Percentiles rank a stretch among this genome's conserved stretches.
These are phyloP conservation scores for Xenentodon cancila DNA, from an alignment of 2,797 vertebrate species.

Conservation along the genomic window DNA sequence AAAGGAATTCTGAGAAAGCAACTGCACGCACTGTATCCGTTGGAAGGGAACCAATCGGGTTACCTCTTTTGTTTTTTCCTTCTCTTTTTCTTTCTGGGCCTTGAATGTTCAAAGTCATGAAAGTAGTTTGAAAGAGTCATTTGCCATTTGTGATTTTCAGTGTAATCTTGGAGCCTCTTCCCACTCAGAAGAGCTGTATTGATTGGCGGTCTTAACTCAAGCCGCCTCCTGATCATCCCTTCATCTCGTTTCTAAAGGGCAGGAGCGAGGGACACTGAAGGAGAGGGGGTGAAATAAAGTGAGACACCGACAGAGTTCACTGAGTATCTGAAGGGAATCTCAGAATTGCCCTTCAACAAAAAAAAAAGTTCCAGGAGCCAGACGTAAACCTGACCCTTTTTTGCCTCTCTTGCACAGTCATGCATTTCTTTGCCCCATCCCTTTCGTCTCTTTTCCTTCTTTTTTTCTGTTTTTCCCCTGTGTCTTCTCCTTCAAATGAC, in stretches of 20 bases:
- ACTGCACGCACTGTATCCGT: conserved; percentile 23
- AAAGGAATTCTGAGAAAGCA: conserved; percentile 48
- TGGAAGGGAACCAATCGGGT: conserved; percentile 29
- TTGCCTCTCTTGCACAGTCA: conserved; percentile 15
- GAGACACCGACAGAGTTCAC: conserved; percentile 67
- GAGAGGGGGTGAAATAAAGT: conserved; percentile 64
- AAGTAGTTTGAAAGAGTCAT: conserved; percentile 71
- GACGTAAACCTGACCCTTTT: conserved; percentile 33
- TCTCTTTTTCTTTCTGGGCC: conserved; percentile 16
- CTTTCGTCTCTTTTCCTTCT: conserved; percentile 3
- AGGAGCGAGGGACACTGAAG: conserved; percentile 63
- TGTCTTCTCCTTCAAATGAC: conserved; percentile 39
- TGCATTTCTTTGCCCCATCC: conserved; percentile 8
- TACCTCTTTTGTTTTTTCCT: conserved; percentile 25
- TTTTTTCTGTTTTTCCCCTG: conserved; percentile 17
- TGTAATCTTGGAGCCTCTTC: conserved; percentile 73
- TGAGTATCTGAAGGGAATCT: conserved; percentile 62
- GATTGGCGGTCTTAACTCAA: conserved; percentile 75
- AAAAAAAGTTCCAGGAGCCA: conserved; percentile 18
- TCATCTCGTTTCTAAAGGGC: conserved; percentile 79
- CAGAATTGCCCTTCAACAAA: conserved; percentile 68
- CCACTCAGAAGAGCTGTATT: conserved; percentile 64
- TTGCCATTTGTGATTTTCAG: conserved; percentile 75
- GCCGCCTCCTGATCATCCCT: conserved; percentile 75
- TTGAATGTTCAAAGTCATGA: conserved; percentile 62